Conservation (phyloP, 2,888 invertebrate genomes). For the Acrobasis consociella region DNA sequence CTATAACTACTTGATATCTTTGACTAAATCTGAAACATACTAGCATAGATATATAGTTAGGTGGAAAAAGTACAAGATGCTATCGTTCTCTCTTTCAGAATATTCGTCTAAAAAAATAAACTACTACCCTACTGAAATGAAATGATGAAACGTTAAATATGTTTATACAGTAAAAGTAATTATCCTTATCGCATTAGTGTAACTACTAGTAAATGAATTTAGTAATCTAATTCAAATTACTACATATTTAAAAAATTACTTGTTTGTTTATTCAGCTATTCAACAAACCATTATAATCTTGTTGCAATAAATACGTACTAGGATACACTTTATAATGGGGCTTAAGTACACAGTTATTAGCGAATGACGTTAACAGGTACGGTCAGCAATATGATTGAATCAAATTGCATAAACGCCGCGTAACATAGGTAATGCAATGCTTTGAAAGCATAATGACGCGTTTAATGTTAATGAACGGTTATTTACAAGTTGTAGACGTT, state of each 20-base stretch:
- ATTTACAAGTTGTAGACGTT: neutral
- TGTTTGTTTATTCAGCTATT: constrained; percentile 1
- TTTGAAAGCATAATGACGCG: neutral
- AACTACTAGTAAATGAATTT: too few relatives aligned
- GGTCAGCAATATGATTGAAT: neutral
- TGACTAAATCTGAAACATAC: too few relatives aligned
- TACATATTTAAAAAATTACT: neutral
- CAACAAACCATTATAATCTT: constrained; percentile 2
- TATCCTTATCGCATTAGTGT: too few relatives aligned
- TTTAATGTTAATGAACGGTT: neutral
- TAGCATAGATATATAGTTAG: too few relatives aligned
- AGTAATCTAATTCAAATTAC: too few relatives aligned
- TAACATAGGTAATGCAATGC: neutral
- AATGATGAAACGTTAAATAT: too few relatives aligned
- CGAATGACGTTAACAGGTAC: constrained; percentile 15
- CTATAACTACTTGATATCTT: too few relatives aligned
- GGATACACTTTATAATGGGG: neutral
- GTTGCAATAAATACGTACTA: neutral
- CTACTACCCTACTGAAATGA: too few relatives aligned
- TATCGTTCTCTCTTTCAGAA: too few relatives aligned
- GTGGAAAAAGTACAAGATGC: too few relatives aligned
- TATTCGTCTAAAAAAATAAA: too few relatives aligned
- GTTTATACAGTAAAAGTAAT: too few relatives aligned
- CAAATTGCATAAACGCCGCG: constrained; percentile 9
- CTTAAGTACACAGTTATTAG: neutral